phyloP scores from a whole-genome alignment of 2,888 invertebrate species.

The Phrixothrix hirtus region DNA sequence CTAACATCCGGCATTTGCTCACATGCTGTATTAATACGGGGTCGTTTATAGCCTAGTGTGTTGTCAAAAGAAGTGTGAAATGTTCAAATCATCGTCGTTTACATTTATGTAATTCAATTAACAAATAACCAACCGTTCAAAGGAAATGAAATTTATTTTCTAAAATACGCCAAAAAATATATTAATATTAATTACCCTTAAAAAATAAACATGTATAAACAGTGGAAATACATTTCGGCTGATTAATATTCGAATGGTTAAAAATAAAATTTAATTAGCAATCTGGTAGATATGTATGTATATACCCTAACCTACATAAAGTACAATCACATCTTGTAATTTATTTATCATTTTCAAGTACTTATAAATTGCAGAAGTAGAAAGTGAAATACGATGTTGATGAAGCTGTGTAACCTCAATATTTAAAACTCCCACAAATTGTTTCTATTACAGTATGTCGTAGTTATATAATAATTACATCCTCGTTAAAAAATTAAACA shows the following conservation, averaged over 20 bases:
- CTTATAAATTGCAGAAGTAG: not conserved
- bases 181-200: no score
- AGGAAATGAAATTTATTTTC: not conserved
- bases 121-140: slow-evolving; percentile 12
- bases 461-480: not conserved
- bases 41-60: slow-evolving; percentile 29
- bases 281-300: no score
- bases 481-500: not conserved
- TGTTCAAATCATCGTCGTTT: slow-evolving; percentile 28
- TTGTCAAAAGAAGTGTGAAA: slow-evolving; percentile 30
- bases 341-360: no score
- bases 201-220: no score
- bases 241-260: no score
- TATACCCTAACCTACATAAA: no score
- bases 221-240: no score
- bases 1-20: slow-evolving; percentile 50
- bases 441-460: not conserved
- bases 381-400: not conserved
- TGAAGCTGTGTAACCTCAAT: not conserved
- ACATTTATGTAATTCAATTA: slow-evolving; percentile 20
- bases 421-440: not conserved
- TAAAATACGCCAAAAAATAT: not conserved
- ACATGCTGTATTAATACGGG: slow-evolving; percentile 40
- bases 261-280: no score
- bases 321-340: no score